These are phyloP conservation scores for Serinus canaria DNA, from an alignment of 2,113 vertebrate species.

Conservation along the genomic window DNA sequence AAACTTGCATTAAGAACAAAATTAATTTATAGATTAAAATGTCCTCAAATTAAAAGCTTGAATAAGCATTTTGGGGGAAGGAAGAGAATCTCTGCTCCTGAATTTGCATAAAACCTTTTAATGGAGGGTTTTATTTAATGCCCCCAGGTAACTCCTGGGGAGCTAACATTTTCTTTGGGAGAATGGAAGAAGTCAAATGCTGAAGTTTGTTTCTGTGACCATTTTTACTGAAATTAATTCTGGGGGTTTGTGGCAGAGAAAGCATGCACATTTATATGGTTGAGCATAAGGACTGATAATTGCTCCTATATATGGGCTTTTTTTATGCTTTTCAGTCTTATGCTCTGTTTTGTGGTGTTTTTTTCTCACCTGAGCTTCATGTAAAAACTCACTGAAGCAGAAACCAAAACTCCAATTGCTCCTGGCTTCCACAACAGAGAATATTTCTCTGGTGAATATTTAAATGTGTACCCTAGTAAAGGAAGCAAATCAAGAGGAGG, in stretches of 20 bases:
- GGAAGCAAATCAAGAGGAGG: background rate
- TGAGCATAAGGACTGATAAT: background rate
- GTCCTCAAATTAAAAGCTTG: background rate
- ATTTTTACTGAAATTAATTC: background rate
- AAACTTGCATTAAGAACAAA: background rate
- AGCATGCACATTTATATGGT: background rate
- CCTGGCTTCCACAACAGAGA: background rate
- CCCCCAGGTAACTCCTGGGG: background rate
- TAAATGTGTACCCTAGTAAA: background rate
- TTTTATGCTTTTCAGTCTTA: background rate
- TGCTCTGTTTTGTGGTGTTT: background rate
- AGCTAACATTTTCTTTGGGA: background rate
- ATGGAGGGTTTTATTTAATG: background rate
- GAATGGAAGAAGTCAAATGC: background rate
- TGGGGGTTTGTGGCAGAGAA: background rate
- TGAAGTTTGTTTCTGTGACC: background rate
- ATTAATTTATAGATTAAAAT: background rate
- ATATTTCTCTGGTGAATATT: background rate
- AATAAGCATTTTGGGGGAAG: background rate
- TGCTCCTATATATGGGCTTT: background rate
- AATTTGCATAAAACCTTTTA: conserved; percentile 14
- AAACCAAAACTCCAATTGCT: background rate
- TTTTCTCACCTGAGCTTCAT: background rate
- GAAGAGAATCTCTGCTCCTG: background rate
- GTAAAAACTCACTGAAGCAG: background rate